Evolutionary conservation across 2,888 invertebrate genomes (phyloP).

Genomic region (Zele albiditarsus): DNA sequence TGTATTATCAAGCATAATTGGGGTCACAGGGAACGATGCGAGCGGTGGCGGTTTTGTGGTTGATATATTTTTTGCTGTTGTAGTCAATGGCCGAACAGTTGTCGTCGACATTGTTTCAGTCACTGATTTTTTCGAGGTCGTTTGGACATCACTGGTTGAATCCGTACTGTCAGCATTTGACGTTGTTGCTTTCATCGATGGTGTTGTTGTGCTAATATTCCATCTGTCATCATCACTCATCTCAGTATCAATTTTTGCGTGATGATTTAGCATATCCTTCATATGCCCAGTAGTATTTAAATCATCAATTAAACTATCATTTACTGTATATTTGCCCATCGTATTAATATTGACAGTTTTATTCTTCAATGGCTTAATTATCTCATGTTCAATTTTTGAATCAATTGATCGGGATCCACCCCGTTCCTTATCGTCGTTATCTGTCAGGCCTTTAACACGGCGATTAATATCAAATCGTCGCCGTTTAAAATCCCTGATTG

Average conservation of each 20-base stretch:
- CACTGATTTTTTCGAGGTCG: slow-evolving; percentile 43
- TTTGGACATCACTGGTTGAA: slow-evolving; percentile 11
- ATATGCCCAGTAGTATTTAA: not conserved
- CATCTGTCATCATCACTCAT: slow-evolving; percentile 7
- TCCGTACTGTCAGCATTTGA: slow-evolving; percentile 1
- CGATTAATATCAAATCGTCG: slow-evolving; percentile 31
- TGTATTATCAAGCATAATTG: slow-evolving; percentile 50
- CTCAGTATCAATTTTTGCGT: slow-evolving; percentile 15
- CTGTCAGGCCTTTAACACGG: slow-evolving; percentile 35
- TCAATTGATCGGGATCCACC: slow-evolving; percentile 34
- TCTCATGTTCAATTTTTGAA: not conserved
- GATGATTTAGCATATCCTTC: not conserved
- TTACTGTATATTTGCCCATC: slow-evolving; percentile 9
- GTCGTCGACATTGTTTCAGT: slow-evolving; percentile 47
- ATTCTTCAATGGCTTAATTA: slow-evolving; percentile 7
- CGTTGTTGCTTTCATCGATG: slow-evolving; percentile 3
- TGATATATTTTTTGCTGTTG: slow-evolving; percentile 46
- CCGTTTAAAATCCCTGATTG: slow-evolving; percentile 41
- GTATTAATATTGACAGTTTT: slow-evolving; percentile 2
- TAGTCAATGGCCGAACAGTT: slow-evolving; percentile 42
- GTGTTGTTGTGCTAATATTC: slow-evolving; percentile 9
- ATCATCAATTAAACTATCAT: slow-evolving; percentile 2
- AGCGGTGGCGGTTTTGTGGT: slow-evolving; percentile 41
- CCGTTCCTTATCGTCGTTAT: slow-evolving; percentile 41
- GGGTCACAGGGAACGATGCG: slow-evolving; percentile 61